phyloP scores from a whole-genome alignment of 2,888 invertebrate species.

The Psococerastis gibbosa region DNA sequence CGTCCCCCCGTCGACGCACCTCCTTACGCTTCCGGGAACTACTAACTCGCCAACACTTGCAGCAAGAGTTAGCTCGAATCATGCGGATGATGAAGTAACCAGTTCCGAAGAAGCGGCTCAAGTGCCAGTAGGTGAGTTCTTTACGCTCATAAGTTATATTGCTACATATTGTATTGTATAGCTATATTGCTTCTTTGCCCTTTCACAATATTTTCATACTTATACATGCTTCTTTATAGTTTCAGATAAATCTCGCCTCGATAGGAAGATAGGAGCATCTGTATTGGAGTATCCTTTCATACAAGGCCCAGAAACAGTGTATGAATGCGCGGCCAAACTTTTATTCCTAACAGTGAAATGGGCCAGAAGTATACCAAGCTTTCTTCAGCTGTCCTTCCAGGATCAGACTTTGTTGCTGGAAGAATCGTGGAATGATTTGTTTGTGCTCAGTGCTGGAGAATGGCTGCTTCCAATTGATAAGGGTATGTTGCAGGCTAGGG shows the following conservation, averaged over 20 bases:
- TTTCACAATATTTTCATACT: too few species aligned
- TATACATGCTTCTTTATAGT: too few species aligned
- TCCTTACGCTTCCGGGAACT: not conserved
- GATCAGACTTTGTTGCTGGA: constrained; percentile 58
- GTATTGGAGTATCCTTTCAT: not conserved
- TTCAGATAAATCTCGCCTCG: not conserved
- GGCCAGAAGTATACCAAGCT: constrained; percentile 58
- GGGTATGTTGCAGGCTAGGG: too few species aligned
- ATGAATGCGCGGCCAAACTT: constrained; percentile 55
- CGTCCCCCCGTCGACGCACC: constrained; percentile 10
- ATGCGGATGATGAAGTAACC: constrained; percentile 53
- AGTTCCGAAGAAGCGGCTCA: constrained; percentile 47
- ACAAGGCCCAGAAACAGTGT: constrained; percentile 31
- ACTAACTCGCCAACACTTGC: not conserved
- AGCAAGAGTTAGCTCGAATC: not conserved
- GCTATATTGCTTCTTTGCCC: too few species aligned
- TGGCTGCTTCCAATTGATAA: constrained; percentile 57
- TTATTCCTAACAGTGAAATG: constrained; percentile 61
- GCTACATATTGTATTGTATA: too few species aligned
- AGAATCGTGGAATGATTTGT: constrained; percentile 67
- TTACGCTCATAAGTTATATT: not conserved
- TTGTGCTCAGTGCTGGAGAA: constrained; percentile 65
- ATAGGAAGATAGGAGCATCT: not conserved
- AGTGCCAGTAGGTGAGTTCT: not conserved
- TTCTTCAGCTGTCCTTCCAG: constrained; percentile 37